Base-by-base conservation (phyloP, 1,140 invertebrate species). In the Scaptomyza pallida region DNA sequence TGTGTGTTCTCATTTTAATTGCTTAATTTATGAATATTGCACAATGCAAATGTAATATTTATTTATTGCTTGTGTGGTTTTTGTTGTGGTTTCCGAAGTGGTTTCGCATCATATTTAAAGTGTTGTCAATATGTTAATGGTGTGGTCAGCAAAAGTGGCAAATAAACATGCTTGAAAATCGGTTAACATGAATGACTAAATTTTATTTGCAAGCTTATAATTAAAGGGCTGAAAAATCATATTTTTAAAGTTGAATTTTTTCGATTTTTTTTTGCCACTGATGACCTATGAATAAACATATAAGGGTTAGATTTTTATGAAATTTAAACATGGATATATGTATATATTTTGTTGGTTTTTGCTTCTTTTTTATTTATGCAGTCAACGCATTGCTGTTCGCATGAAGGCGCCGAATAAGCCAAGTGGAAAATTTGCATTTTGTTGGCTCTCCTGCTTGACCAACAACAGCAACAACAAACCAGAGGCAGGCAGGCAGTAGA, bases 21-120 rank as follows among this genome's bases (percentile, higher is more conserved):
- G 85, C 70, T 77, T 70, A 74, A 89, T 89, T 85, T 81, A 89
- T 89, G 74, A 75, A 85, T 67, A 89, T 83, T 88, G 67, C 76
- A 89, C 76, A 81, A 81, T 67, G 63, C 51, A n/a, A 12, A 55
- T 43, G 8, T 26, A 21, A 60, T 77, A 52, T 54, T 44, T 69
- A 63, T 77, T 68, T 68, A 61, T 73, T 26, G 35, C 15, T 30
- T 55, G 51, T 57, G 50, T 57, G 70, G 51, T 51, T 40, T 40
- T 67, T 26, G 48, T 37, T 61, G 68, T 40, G 69, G 62, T 40
- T 54, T 54, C 48, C 57, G 55, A 57, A 57, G 41, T 57, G 55
- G 52, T 43, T 16, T 55, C 21, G 37, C 10, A 55, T 41, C 15
- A 55, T 55, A 55, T 55, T 55, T 43, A 55, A 55, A 43, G 37